A percentile compares a stretch with the other conserved stretches of the same genome.
phyloP scores from a whole-genome alignment of 2,113 vertebrate species.

The Saimiri boliviensis region DNA sequence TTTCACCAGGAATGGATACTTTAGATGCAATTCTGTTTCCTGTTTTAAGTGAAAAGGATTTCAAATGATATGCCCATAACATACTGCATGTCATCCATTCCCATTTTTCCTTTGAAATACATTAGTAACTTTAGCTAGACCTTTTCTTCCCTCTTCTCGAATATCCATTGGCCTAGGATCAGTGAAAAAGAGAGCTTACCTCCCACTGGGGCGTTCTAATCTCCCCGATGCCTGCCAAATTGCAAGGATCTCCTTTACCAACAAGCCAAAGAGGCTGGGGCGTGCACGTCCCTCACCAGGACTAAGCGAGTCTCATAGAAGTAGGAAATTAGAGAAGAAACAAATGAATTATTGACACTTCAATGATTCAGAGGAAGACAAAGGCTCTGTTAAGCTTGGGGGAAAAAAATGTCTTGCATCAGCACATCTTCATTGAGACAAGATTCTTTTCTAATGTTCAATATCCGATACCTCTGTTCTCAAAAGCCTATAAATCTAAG shows the following conservation, averaged over 20 bases:
- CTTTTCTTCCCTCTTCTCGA: background rate
- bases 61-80: background rate
- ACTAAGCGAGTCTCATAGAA: background rate
- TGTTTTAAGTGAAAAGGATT: background rate
- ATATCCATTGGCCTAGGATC: background rate
- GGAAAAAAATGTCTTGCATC: background rate
- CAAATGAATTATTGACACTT: conserved; percentile 15
- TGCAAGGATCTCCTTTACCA: background rate
- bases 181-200: background rate
- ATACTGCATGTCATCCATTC: background rate
- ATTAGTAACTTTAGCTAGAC: background rate
- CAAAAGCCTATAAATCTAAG: conserved; percentile 57
- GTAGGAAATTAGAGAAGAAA: conserved; percentile 27
- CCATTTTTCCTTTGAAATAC: background rate
- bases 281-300: background rate
- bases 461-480: conserved; percentile 21
- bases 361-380: conserved; percentile 20
- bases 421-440: conserved; percentile 42
- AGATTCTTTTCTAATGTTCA: conserved; percentile 37
- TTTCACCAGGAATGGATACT: background rate
- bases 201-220: background rate
- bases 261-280: background rate
- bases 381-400: background rate
- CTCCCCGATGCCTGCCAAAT: background rate
- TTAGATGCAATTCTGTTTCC: background rate